These are phyloP conservation scores for Scaptomyza graminum DNA, from an alignment of 1,140 invertebrate genomes.

Conservation along the genomic window DNA sequence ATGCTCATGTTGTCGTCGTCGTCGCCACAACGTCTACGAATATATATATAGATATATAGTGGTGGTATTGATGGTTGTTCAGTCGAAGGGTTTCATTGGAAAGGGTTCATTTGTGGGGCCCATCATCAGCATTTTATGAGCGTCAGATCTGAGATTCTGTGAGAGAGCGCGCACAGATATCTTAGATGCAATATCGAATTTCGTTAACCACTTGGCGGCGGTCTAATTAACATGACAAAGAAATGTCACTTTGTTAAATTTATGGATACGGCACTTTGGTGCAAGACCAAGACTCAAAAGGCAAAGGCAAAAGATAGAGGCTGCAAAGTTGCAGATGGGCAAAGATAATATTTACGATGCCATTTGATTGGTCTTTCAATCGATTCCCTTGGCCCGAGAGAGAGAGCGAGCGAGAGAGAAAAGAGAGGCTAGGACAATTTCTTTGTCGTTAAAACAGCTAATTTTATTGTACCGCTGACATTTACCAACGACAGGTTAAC, in stretches of 20 bases:
- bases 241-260: constrained; percentile 77
- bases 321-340: constrained; percentile 68
- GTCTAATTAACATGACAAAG: constrained; percentile 83
- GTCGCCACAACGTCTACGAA: constrained; percentile 68
- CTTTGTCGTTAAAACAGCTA: constrained; percentile 77
- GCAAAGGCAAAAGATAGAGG: constrained; percentile 23
- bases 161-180: constrained; percentile 62
- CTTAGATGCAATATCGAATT: constrained; percentile 73
- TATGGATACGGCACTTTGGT: constrained; percentile 69
- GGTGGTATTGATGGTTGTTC: constrained; percentile 10
- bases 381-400: constrained; percentile 41
- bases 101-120: constrained; percentile 23
- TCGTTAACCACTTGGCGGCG: constrained; percentile 72
- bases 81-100: constrained; percentile 39
- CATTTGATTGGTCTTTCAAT: constrained; percentile 76
- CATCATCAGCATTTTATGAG: constrained; percentile 53
- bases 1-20: constrained; percentile 37
- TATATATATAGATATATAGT: not conserved
- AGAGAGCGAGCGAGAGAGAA: not conserved
- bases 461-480: constrained; percentile 80
- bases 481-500: constrained; percentile 72
- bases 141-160: constrained; percentile 39
- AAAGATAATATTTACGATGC: constrained; percentile 78
- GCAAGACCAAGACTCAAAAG: constrained; percentile 10
- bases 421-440: constrained; percentile 53